Conservation (phyloP, 2,797 vertebrate genomes). For the Sebastes variabilis region DNA sequence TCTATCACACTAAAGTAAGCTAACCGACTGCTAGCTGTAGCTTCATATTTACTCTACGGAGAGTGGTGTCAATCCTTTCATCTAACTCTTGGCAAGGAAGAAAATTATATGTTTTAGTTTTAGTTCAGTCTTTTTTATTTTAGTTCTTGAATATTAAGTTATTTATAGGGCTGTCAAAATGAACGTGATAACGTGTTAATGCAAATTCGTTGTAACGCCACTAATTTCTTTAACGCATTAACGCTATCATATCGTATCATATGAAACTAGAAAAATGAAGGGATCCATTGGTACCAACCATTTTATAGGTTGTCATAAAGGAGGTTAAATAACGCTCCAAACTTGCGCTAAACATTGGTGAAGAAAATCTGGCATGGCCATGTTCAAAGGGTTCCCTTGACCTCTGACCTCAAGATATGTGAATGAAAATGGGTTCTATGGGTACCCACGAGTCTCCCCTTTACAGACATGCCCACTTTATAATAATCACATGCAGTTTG, state of each 20-base stretch:
- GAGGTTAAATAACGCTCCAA: accelerated
- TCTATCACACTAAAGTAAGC: not conserved
- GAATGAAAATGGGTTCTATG: too few species aligned
- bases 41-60: not conserved
- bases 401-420: too few species aligned
- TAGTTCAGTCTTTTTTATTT: not conserved
- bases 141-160: not conserved
- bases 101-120: not conserved
- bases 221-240: accelerated
- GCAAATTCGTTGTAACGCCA: accelerated
- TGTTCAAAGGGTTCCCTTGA: too few species aligned
- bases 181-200: accelerated
- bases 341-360: accelerated
- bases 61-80: not conserved
- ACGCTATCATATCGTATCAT: too few species aligned
- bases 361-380: accelerated
- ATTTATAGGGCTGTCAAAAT: not conserved
- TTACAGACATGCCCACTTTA: too few species aligned
- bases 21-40: not conserved
- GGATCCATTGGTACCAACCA: too few species aligned
- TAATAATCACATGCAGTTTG: too few species aligned
- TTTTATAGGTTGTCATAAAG: accelerated
- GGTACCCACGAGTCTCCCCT: too few species aligned
- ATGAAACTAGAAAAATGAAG: too few species aligned
- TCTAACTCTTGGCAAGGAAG: not conserved